Conservation (phyloP, 2,888 invertebrate species). For the Tetragonula carbonaria region DNA sequence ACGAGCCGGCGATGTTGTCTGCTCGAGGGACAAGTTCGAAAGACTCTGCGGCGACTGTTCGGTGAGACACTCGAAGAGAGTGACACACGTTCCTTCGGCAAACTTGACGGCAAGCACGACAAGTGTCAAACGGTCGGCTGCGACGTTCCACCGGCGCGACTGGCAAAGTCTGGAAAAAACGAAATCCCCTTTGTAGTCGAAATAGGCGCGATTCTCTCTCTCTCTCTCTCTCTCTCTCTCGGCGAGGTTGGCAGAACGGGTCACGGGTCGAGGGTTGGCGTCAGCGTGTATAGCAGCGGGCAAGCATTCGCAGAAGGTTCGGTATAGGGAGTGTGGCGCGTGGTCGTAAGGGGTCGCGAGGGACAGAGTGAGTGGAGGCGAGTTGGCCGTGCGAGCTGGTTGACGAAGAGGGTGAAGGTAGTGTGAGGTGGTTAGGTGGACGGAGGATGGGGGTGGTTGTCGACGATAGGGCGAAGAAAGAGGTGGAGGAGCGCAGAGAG, state of each 20-base stretch:
- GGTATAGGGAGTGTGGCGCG: conserved; percentile 55
- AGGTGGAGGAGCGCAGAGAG: conserved; percentile 71
- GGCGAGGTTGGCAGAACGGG: conserved; percentile 53
- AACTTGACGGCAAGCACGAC: not conserved
- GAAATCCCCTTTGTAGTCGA: conserved; percentile 43
- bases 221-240: too few relatives aligned
- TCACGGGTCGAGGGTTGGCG: conserved; percentile 71
- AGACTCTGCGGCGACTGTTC: not conserved
- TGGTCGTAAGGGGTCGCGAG: conserved; percentile 55
- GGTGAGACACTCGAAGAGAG: not conserved
- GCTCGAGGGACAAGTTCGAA: not conserved
- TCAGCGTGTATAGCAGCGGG: conserved; percentile 70
- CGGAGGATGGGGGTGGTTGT: conserved; percentile 62
- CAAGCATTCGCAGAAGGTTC: conserved; percentile 67
- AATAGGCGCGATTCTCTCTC: conserved; percentile 48
- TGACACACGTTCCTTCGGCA: not conserved
- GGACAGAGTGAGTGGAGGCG: conserved; percentile 17
- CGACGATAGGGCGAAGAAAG: conserved; percentile 72
- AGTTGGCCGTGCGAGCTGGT: conserved; percentile 34
- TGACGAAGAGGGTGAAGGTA: conserved; percentile 37
- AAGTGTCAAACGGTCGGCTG: not conserved
- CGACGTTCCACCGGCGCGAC: conserved; percentile 1
- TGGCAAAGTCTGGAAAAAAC: conserved; percentile 13
- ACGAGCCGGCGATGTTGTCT: not conserved
- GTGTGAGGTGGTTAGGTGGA: conserved; percentile 59